Conservation (phyloP, 2,888 invertebrate species). For the Diadegma fenestrale region DNA sequence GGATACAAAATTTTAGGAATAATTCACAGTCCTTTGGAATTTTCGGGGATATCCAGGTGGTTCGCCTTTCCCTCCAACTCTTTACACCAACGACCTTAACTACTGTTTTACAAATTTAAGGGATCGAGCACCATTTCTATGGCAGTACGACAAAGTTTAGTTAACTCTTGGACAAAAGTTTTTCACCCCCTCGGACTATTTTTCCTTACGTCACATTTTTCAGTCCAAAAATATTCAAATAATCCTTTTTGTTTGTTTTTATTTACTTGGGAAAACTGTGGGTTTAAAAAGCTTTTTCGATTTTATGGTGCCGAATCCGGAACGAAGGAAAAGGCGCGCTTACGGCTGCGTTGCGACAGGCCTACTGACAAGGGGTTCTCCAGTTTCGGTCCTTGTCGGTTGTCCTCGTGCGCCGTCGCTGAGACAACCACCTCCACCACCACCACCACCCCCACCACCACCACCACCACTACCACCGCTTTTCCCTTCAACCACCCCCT, state of each 20-base stretch:
- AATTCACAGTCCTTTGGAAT: background rate
- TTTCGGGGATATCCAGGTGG: background rate
- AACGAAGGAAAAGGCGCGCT: conserved; percentile 75
- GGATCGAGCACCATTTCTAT: background rate
- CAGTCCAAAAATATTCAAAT: background rate
- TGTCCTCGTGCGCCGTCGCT: conserved; percentile 75
- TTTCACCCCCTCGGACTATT: background rate
- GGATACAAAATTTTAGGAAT: background rate
- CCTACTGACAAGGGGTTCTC: conserved; percentile 79
- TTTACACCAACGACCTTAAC: background rate
- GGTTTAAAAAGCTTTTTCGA: conserved; percentile 5
- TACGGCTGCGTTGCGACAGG: conserved; percentile 82
- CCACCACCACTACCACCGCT: conserved; percentile 63
- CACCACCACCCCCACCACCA: conserved; percentile 54
- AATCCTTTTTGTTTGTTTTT: conserved; percentile 14
- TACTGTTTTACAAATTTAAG: background rate
- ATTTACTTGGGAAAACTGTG: background rate
- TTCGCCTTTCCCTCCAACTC: background rate
- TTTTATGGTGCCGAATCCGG: conserved; percentile 32
- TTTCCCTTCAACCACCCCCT: conserved; percentile 65
- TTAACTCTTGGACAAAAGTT: background rate
- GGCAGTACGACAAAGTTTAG: background rate
- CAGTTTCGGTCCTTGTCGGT: conserved; percentile 78
- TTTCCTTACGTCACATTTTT: background rate
- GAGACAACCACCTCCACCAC: conserved; percentile 69